Conservation (phyloP, 2,797 vertebrate genomes). For the Emys orbicularis region DNA sequence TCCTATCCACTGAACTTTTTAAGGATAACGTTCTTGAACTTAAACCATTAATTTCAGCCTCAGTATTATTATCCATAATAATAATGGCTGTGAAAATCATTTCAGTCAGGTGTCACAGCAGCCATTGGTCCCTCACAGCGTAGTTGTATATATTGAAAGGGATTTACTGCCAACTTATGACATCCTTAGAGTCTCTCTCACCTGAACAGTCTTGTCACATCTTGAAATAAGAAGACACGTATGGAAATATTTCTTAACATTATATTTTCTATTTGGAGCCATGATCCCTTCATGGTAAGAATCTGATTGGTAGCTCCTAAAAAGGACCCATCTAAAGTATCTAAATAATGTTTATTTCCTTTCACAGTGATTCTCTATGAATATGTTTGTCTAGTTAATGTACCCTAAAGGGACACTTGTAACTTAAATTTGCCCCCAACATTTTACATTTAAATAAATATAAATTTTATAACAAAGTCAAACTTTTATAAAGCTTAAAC, state of each 20-base stretch:
- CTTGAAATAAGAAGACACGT: background rate
- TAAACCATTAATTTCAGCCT: background rate
- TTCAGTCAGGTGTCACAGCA: constrained; percentile 22
- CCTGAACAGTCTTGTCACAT: background rate
- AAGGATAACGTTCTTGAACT: background rate
- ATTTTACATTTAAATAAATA: no score
- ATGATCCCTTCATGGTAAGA: background rate
- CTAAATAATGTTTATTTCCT: background rate
- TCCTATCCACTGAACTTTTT: background rate
- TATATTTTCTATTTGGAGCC: background rate
- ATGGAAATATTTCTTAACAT: background rate
- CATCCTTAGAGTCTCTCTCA: background rate
- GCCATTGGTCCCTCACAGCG: background rate
- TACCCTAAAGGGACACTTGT: background rate
- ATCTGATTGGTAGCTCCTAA: background rate
- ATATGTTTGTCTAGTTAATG: background rate
- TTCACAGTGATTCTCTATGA: background rate
- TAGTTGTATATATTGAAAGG: background rate
- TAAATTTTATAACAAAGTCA: background rate
- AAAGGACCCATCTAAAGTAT: background rate
- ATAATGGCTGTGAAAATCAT: background rate
- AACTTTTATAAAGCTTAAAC: background rate
- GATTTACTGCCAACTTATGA: background rate
- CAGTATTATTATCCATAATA: background rate
- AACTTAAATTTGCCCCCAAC: background rate